phyloP scores from a whole-genome alignment of 2,113 vertebrate species.

The Melanostigma gelatinosum region DNA sequence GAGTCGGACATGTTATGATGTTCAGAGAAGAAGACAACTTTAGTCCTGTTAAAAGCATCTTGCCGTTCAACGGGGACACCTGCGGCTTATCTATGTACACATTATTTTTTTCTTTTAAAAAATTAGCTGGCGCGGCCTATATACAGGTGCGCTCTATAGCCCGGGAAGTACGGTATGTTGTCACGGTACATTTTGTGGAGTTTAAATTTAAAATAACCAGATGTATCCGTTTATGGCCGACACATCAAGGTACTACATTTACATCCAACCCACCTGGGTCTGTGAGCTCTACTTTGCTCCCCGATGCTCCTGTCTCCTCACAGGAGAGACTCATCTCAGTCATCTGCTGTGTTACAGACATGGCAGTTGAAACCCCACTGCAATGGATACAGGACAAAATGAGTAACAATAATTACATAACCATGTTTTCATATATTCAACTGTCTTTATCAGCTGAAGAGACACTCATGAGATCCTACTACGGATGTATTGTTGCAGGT shows the following conservation, averaged over 20 bases:
- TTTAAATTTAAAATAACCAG: not conserved
- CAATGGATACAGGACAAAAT: not conserved
- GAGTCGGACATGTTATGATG: too few species aligned
- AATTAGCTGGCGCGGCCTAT: too few species aligned
- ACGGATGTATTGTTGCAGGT: not conserved
- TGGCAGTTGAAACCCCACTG: slow-evolving; percentile 61
- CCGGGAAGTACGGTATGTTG: not conserved
- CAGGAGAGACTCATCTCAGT: slow-evolving; percentile 89
- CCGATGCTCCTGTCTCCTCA: slow-evolving; percentile 73
- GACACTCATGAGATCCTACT: not conserved
- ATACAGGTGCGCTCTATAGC: too few species aligned
- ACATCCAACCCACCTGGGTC: slow-evolving; percentile 69
- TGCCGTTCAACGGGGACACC: too few species aligned
- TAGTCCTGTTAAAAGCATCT: too few species aligned
- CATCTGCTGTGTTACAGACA: slow-evolving; percentile 90
- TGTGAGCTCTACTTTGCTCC: slow-evolving; percentile 60
- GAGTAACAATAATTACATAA: not conserved
- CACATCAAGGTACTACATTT: not conserved
- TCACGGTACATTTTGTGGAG: not conserved
- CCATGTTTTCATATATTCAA: not conserved
- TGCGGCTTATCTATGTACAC: too few species aligned
- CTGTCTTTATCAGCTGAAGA: not conserved
- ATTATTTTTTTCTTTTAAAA: too few species aligned
- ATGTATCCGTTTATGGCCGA: not conserved
- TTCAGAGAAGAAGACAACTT: too few species aligned